Evolutionary conservation across 2,888 invertebrate species (phyloP).

Genomic region (Diaperis boleti): DNA sequence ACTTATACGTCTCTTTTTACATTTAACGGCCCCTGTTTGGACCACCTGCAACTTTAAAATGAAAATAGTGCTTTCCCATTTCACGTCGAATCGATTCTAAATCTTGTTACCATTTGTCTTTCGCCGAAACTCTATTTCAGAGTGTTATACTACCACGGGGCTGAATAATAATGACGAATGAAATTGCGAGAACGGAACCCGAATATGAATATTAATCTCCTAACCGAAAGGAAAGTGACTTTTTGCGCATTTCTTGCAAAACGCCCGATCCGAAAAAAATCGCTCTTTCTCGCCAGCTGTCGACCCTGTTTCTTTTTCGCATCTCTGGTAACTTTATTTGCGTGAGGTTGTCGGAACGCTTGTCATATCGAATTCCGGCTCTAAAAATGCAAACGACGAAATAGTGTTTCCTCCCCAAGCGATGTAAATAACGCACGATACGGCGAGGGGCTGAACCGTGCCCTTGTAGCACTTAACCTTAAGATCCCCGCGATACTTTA

Average conservation of each 20-base stretch:
- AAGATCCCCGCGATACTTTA: slow-evolving; percentile 1
- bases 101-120: slow-evolving; percentile 24
- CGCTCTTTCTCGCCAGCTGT: background rate
- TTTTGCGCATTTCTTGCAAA: background rate
- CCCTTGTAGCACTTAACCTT: slow-evolving; percentile 7
- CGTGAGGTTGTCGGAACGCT: background rate
- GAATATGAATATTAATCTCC: slow-evolving; percentile 17
- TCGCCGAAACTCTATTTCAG: slow-evolving; percentile 15
- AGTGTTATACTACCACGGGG: slow-evolving; percentile 1
- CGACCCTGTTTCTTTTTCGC: background rate
- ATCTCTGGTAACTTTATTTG: slow-evolving; percentile 4
- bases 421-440: slow-evolving; percentile 7
- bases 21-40: background rate
- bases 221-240: background rate
- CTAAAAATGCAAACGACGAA: slow-evolving; percentile 17
- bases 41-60: slow-evolving; percentile 1
- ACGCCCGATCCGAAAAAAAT: background rate
- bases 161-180: slow-evolving; percentile 15
- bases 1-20: background rate
- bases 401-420: slow-evolving; percentile 8
- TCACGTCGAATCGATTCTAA: slow-evolving; percentile 13
- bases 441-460: background rate
- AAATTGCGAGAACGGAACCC: slow-evolving; percentile 9
- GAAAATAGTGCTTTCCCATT: slow-evolving; percentile 1
- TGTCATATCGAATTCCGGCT: slow-evolving; percentile 4